phyloP scores from a whole-genome alignment of 1,140 invertebrate species.

The Hypothenemus hampei region DNA sequence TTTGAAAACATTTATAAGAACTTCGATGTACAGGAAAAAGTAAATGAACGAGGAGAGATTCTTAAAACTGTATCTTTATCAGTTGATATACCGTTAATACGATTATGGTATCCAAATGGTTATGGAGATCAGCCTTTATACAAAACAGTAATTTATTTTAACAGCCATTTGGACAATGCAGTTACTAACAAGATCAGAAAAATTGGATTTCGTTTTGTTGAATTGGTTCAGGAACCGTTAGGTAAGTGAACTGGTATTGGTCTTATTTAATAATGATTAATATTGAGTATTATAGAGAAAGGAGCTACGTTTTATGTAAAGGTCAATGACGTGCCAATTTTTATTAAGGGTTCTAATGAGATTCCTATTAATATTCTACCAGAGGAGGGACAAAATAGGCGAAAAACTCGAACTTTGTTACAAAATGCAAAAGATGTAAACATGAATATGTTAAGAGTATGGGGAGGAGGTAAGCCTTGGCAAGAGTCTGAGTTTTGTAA shows the following conservation, averaged over 20 bases:
- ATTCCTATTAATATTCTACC: constrained; percentile 88
- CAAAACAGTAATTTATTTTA: constrained; percentile 54
- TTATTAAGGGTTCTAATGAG: constrained; percentile 95
- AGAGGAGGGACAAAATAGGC: constrained; percentile 57
- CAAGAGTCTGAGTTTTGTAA: too few relatives aligned
- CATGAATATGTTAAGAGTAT: constrained; percentile 93
- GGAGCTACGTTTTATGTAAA: constrained; percentile 85
- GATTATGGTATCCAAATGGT: constrained; percentile 93
- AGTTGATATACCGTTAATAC: constrained; percentile 48
- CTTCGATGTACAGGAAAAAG: constrained; percentile 17
- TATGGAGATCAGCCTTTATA: constrained; percentile 81
- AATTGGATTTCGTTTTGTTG: constrained; percentile 84
- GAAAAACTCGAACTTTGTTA: constrained; percentile 53
- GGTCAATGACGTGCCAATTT: constrained; percentile 85
- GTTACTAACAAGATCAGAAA: constrained; percentile 48
- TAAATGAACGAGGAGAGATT: constrained; percentile 21
- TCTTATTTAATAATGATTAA: constrained; percentile 1
- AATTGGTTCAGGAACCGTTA: constrained; percentile 63
- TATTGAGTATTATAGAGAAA: constrained; percentile 38
- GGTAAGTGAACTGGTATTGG: constrained; percentile 12
- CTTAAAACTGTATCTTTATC: constrained; percentile 28
- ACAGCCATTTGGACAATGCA: constrained; percentile 35
- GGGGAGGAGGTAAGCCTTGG: constrained; percentile 78
- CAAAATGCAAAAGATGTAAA: constrained; percentile 69
- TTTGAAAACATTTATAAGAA: background rate